A percentile compares a stretch with the other conserved stretches of the same genome.
phyloP scores from a whole-genome alignment of 2,797 vertebrate species.

The Rhyacichthys aspro region DNA sequence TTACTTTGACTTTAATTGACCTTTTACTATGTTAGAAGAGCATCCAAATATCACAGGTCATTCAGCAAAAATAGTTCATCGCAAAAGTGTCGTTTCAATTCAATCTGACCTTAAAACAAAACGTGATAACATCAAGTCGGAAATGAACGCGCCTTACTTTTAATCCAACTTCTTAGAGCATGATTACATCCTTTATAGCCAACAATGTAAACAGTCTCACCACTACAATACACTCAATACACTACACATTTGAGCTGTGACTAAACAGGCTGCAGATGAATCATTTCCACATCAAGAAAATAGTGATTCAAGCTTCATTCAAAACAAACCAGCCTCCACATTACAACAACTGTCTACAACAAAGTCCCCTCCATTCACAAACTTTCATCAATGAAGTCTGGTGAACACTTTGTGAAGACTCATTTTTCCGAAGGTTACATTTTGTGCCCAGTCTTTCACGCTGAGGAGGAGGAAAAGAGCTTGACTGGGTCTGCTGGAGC shows the following conservation, averaged over 20 bases:
- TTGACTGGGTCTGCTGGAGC: conserved; percentile 33
- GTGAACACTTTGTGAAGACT: neutral
- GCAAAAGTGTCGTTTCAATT: too few species aligned
- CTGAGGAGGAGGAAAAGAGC: conserved; percentile 33
- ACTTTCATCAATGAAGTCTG: conserved; percentile 17
- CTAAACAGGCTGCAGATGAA: conserved; percentile 32
- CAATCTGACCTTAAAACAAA: too few species aligned
- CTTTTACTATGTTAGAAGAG: too few species aligned
- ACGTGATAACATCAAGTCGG: too few species aligned
- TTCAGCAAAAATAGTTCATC: too few species aligned
- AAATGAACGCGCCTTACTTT: too few species aligned
- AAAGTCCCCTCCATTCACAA: conserved; percentile 17
- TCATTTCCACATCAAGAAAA: conserved; percentile 37
- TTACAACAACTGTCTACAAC: conserved; percentile 24
- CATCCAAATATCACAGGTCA: too few species aligned
- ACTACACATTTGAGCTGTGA: conserved; percentile 8
- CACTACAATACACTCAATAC: neutral
- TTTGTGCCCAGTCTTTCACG: conserved; percentile 25
- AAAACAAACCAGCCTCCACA: conserved; percentile 34
- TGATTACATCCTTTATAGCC: too few species aligned
- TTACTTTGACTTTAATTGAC: too few species aligned
- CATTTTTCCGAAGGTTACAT: conserved; percentile 33
- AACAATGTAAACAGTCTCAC: too few species aligned
- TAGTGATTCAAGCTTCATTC: conserved; percentile 44
- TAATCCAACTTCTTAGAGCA: too few species aligned